Conservation (phyloP, 2,888 invertebrate genomes). For the Chrysina gloriosa region DNA sequence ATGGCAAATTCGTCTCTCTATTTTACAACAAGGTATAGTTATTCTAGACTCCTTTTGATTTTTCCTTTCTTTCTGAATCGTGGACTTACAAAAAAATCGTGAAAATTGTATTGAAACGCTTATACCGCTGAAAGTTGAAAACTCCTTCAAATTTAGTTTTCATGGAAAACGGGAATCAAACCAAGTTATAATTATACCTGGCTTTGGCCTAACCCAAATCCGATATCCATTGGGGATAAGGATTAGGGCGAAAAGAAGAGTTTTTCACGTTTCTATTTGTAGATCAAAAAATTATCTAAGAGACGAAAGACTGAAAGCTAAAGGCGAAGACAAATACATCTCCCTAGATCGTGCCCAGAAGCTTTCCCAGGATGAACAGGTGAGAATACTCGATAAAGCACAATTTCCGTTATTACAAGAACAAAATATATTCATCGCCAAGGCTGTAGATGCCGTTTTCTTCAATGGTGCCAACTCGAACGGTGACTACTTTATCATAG, state of each 20-base stretch:
- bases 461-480: slow-evolving; percentile 72
- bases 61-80: no score
- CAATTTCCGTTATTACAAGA: neutral
- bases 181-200: neutral
- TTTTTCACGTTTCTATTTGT: no score
- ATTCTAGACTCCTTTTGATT: no score
- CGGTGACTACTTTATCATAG: slow-evolving; percentile 72
- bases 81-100: no score
- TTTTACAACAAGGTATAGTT: no score
- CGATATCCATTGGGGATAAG: no score
- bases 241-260: no score
- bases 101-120: no score
- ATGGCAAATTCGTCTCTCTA: no score
- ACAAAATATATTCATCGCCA: neutral
- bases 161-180: slow-evolving; percentile 26
- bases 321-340: slow-evolving; percentile 36
- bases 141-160: no score
- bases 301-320: slow-evolving; percentile 58
- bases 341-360: slow-evolving; percentile 69
- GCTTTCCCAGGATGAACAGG: slow-evolving; percentile 68
- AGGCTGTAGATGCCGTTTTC: slow-evolving; percentile 78
- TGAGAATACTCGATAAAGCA: slow-evolving; percentile 51
- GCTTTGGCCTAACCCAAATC: no score
- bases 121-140: no score
- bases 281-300: slow-evolving; percentile 43